Base-by-base conservation (phyloP, 30 jellyfish, hydroid and myxozoan genomes). In the Euphysa ruthae region DNA sequence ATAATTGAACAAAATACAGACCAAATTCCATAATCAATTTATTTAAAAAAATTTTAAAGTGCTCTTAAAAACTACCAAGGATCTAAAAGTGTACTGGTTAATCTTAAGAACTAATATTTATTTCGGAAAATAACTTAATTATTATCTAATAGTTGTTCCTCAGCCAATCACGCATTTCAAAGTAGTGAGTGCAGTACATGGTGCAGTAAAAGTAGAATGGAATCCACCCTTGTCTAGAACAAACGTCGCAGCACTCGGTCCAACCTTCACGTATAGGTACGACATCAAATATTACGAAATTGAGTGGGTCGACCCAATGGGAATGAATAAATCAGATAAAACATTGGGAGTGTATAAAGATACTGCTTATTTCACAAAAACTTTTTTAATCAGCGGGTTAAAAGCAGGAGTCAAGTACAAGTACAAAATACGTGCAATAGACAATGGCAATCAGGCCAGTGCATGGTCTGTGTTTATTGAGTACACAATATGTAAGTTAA, bases 141-240 rank as follows among this genome's bases (percentile, higher is more conserved):
- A n/a, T n/a, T n/a, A n/a, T n/a, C n/a, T 56, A 6, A 22, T 44
- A 56, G 69, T 22, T 56, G 69, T 44, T n/a, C 69, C 69, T 22
- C 69, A 8, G 5, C n/a, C 0, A 16, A 56, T 56, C 15, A 5
- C 46, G 44, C 24, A 5, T 5, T 28, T 56, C 42, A 25, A 1
- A 21, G 10, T 56, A 3, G 29, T 6, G 0, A 21, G 43, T 5
- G 0, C 46, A 7, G 19, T 56, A 21, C 18, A 22, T 30, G 31
- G 2, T 5, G 26, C 3, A n/a, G 35, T 28, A 10, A 30, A 22
- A 6, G 8, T 56, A 0, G 23, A 22, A 18, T 56, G 69, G 69
- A 44, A 56, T 3, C 43, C 4, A 10, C 69, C 69, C 5, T n/a
- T n/a, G 42, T 4, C 69, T 16, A 22, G 6, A n/a, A 22, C 69